Base-by-base conservation (phyloP, 2,797 vertebrate genomes). In the Buceros bicornis region DNA sequence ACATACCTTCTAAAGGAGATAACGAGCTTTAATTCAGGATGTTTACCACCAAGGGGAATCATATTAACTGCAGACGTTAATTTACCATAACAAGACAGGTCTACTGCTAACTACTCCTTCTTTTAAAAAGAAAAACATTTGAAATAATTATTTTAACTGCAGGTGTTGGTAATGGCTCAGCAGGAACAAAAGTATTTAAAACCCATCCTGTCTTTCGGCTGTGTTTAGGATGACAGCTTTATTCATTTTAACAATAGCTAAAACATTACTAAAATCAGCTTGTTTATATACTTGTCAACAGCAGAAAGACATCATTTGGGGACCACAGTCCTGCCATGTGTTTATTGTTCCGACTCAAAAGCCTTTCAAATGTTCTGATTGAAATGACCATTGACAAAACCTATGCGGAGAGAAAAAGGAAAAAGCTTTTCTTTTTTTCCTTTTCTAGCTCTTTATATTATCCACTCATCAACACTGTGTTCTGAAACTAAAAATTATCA, bases 141-240 rank as follows among this genome's bases (percentile, higher is more conserved):
- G 77, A 90, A 96, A 95, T 97, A 96, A 97, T 96, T 96, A 96
- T 98, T 97, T 98, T 96, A 97, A 97, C 90, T 95, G 83, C 94
- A 97, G 89, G 76, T 97, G 90, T 86, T 97, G 66, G 57, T 97
- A 96, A 91, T 95, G 88, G 57, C 92, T 96, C 87, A 96, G 94
- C 89, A 95, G 92, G 94, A 97, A 97, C 83, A 83, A 94, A 97
- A 97, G 83, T 83, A 88, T 95, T 97, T 97, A 83, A 96, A 97
- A 96, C 28, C 50, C 56, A 83, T 90, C 60, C 81, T n/a, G 60
- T 95, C 70, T 91, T 74, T 95, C 24, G 50, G 78, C 91, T 96
- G 37, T 94, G 91, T 95, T 97, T 97, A 77, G 64, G 89, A 89
- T 51, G 42, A 17, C 72, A 81, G 66, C 69, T 96, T 91, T 91